Percentiles rank a stretch among this genome's conserved stretches.
phyloP scores from a whole-genome alignment of 2,113 vertebrate species.

The Myiagra hebetior region DNA sequence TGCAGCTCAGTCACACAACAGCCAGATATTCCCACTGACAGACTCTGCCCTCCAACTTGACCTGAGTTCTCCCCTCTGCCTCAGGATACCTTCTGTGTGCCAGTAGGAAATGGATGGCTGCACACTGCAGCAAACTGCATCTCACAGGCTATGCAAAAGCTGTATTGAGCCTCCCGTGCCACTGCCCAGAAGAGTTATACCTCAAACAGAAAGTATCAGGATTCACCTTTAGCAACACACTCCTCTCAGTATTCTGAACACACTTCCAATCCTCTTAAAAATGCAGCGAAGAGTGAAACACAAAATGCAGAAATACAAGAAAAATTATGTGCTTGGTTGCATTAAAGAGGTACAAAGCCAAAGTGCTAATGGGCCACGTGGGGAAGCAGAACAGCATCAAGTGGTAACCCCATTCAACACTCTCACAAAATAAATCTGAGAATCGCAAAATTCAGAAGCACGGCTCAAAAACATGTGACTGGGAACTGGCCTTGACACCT shows the following conservation, averaged over 20 bases:
- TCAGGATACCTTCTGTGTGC: neutral
- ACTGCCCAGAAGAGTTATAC: neutral
- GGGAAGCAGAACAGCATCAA: neutral
- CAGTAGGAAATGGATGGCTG: neutral
- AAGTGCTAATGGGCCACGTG: neutral
- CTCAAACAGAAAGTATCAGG: neutral
- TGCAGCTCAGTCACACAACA: neutral
- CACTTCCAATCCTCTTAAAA: neutral
- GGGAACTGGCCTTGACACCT: slow-evolving; percentile 14
- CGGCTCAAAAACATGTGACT: neutral
- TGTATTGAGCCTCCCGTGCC: neutral
- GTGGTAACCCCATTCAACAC: neutral
- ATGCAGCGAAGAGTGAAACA: neutral
- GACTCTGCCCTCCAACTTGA: neutral
- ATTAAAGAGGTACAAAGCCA: neutral
- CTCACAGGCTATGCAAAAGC: neutral
- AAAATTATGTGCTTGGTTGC: neutral
- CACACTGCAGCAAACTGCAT: neutral
- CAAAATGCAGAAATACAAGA: neutral
- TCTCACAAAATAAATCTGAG: neutral
- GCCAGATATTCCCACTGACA: neutral
- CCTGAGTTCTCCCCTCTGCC: neutral
- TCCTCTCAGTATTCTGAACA: neutral
- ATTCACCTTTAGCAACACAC: neutral
- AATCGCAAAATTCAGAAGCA: neutral